phyloP scores from a whole-genome alignment of 30 jellyfish, hydroid and myxozoan species.

The Nemopilema nomurai region DNA sequence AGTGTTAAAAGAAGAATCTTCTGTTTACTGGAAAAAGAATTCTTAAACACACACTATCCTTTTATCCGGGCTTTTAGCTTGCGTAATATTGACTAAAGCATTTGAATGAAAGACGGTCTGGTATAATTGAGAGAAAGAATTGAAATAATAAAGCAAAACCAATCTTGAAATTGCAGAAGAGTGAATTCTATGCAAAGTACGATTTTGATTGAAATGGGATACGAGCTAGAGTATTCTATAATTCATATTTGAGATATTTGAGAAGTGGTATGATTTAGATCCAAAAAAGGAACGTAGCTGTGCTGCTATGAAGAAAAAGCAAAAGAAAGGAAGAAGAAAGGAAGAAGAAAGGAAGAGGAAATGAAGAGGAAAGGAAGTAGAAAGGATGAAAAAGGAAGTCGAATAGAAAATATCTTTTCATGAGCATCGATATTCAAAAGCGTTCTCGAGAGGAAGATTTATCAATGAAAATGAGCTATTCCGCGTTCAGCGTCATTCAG shows the following conservation, averaged over 20 bases:
- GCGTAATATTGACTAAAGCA: background rate
- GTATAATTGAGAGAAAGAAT: background rate
- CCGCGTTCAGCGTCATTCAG: background rate
- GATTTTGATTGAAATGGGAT: background rate
- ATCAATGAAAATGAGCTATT: background rate
- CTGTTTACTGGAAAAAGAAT: background rate
- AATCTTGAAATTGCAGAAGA: background rate
- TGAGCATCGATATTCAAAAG: background rate
- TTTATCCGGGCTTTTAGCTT: background rate
- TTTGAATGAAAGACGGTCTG: too few relatives aligned
- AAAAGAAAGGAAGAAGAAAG: too few relatives aligned
- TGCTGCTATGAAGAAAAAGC: too few relatives aligned
- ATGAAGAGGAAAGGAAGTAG: background rate
- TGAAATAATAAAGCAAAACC: background rate
- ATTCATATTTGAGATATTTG: background rate
- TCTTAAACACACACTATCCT: background rate
- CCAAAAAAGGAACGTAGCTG: too few relatives aligned
- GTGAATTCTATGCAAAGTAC: background rate
- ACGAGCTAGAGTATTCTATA: background rate
- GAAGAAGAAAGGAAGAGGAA: background rate
- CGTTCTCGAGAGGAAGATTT: background rate
- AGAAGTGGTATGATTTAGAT: background rate
- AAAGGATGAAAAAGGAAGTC: background rate
- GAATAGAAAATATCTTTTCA: too few relatives aligned
- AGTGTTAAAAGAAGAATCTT: background rate